Evolutionary conservation across 2,797 vertebrate genomes (phyloP).

Genomic region (Kryptopterus vitreolus): DNA sequence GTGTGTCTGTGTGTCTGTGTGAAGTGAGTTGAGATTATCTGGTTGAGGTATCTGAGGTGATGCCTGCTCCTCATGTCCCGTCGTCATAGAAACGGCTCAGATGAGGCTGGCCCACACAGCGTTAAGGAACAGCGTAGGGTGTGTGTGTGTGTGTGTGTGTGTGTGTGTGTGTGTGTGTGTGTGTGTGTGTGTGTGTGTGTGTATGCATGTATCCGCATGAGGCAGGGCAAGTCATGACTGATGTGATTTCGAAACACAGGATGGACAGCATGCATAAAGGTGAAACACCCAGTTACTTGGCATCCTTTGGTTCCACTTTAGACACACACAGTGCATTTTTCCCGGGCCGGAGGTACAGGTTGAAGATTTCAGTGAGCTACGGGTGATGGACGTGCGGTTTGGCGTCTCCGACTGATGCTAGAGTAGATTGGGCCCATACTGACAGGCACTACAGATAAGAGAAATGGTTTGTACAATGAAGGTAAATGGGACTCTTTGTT

Average conservation of each 20-base stretch:
- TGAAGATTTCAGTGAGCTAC: constrained; percentile 17
- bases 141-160: constrained; percentile 19
- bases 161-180: constrained; percentile 17
- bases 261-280: not conserved
- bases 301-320: not conserved
- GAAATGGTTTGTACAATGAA: constrained; percentile 35
- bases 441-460: constrained; percentile 23
- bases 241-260: constrained; percentile 5
- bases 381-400: constrained; percentile 45
- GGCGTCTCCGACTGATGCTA: constrained; percentile 24
- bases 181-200: constrained; percentile 17
- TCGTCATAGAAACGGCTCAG: constrained; percentile 52
- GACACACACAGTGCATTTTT: constrained; percentile 14
- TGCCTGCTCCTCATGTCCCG: constrained; percentile 47
- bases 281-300: constrained; percentile 26
- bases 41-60: constrained; percentile 57
- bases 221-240: constrained; percentile 27
- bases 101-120: constrained; percentile 50
- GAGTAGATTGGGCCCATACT: constrained; percentile 28
- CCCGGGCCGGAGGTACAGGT: constrained; percentile 8
- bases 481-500: constrained; percentile 34
- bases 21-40: constrained; percentile 57
- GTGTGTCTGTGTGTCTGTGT: constrained; percentile 41
- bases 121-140: constrained; percentile 29
- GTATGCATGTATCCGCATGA: not conserved